phyloP scores from a whole-genome alignment of 2,113 vertebrate genomes.

The Cervus canadensis region DNA sequence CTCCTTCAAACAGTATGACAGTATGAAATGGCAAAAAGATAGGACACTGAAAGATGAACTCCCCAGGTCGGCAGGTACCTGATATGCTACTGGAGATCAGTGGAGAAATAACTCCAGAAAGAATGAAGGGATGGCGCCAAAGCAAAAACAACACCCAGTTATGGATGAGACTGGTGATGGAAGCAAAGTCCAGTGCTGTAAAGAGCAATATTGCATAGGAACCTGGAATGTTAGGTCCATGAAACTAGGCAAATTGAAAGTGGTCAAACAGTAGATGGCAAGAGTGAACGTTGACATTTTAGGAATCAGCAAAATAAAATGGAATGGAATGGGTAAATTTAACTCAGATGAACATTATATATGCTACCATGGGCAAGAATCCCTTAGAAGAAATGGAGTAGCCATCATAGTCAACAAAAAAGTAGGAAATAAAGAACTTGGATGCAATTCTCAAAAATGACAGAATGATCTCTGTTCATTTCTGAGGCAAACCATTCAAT shows the following conservation, averaged over 20 bases:
- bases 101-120: background rate
- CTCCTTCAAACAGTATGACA: background rate
- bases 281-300: background rate
- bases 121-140: background rate
- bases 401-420: background rate
- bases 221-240: background rate
- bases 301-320: background rate
- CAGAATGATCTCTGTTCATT: background rate
- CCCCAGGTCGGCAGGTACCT: accelerated
- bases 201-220: background rate
- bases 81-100: background rate
- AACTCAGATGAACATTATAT: background rate
- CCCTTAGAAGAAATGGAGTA: background rate
- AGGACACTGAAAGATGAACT: background rate
- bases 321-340: background rate
- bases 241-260: background rate
- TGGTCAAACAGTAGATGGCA: background rate
- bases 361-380: background rate
- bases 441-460: background rate
- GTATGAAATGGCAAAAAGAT: background rate
- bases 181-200: background rate
- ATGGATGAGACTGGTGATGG: background rate
- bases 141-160: background rate
- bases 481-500: background rate
- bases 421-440: background rate